A percentile compares a stretch with the other conserved stretches of the same genome.
phyloP scores from a whole-genome alignment of 2,888 invertebrate species.

The Lobophora halterata region DNA sequence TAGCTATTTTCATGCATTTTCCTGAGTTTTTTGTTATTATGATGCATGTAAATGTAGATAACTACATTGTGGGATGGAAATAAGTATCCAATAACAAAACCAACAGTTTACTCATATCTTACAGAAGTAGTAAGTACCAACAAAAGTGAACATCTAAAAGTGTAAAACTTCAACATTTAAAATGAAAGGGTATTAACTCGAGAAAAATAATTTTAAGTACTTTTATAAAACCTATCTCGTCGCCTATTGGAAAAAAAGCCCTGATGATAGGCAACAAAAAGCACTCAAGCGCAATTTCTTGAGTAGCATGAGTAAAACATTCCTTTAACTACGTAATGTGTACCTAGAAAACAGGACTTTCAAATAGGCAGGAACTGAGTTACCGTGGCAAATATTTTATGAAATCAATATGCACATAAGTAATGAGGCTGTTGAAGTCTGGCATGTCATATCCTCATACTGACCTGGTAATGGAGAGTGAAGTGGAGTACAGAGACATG shows the following conservation, averaged over 20 bases:
- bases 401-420: constrained; percentile 11
- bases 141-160: too few relatives aligned
- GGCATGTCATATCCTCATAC: constrained; percentile 8
- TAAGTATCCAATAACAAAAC: neutral
- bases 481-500: too few relatives aligned
- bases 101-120: too few relatives aligned
- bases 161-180: too few relatives aligned
- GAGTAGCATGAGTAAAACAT: neutral
- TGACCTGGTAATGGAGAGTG: constrained; percentile 1
- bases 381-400: constrained; percentile 16
- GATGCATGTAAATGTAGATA: neutral
- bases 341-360: constrained; percentile 36
- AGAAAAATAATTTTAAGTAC: too few relatives aligned
- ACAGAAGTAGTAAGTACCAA: too few relatives aligned
- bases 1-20: neutral
- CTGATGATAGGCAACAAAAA: too few relatives aligned
- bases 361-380: constrained; percentile 32
- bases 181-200: too few relatives aligned
- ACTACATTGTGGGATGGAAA: neutral
- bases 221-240: too few relatives aligned
- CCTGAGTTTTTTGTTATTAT: constrained; percentile 2
- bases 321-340: too few relatives aligned
- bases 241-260: too few relatives aligned
- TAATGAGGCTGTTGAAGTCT: constrained; percentile 6
- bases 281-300: neutral